Evolutionary conservation across 2,888 invertebrate species (phyloP), one percentile per base, ranked within the genome.

Genomic region (Agriopis aurantiaria): DNA sequence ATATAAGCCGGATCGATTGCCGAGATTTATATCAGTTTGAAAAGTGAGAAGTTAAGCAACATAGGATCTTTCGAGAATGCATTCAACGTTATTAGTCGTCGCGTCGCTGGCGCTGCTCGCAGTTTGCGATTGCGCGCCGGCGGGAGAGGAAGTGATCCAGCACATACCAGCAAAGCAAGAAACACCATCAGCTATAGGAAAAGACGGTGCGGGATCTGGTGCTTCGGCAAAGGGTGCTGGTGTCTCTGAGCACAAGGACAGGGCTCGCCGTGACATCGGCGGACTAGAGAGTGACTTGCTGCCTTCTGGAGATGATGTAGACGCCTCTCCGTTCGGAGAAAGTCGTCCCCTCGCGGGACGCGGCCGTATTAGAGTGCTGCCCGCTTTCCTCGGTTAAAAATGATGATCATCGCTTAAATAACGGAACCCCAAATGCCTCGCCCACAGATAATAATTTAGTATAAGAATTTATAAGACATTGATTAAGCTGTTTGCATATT

Each of bases 101-200:
- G 93, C 88, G 84, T 92, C 88, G 83, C 75, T 93, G 82, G 91
- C 89, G 89, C 84, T 92, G 86, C 81, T 92, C 74, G 92, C 87
- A 78, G 84, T 79, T 60, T 93, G 90, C 92, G 86, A 79, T 0
- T 88, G 91, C 92, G 89, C 89, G 51, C 92, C 93, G 70, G 80
- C 73, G 73, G 87, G 79, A 68, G 84, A 83, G 82, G 90, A 91
- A 74, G 91, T 89, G 87, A 92, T 93, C 84, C 88, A 93, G 82
- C 90, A 88, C 83, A 92, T 93, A 75, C 91, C 91, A 45, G 82
- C 79, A 90, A 93, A 90, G 80, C 84, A 73, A 78, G 90, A 84
- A 92, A 94, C 85, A 93, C 94, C 87, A 83, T 93, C 88, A 92
- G 90, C 80, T 93, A 93, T 84, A 85, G 90, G 83, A 88, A 88